Conservation (phyloP, 2,113 vertebrate genomes). For the Malurus alboscapulatus region DNA sequence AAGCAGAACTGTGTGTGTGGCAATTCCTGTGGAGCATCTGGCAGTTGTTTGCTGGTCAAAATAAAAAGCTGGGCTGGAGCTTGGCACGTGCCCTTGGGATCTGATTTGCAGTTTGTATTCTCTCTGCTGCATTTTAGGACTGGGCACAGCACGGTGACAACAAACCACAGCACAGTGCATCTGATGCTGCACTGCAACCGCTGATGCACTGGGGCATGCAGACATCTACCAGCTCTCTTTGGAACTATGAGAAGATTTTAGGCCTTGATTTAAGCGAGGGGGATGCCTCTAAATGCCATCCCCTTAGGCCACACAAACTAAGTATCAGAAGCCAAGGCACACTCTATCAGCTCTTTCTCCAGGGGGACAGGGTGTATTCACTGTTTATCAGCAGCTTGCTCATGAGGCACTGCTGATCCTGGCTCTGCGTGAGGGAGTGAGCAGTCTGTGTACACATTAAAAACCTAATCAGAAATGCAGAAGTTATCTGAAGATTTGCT, state of each 20-base stretch:
- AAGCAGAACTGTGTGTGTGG: accelerated
- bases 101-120: neutral
- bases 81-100: neutral
- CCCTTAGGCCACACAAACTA: neutral
- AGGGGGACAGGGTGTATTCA: neutral
- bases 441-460: neutral
- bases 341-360: neutral
- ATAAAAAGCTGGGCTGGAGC: neutral
- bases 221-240: neutral
- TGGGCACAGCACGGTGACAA: neutral
- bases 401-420: neutral
- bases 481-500: neutral
- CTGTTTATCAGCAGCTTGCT: neutral
- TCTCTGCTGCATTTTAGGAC: neutral
- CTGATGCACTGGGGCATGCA: neutral
- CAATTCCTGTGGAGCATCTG: neutral
- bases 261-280: neutral
- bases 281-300: neutral
- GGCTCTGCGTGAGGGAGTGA: neutral
- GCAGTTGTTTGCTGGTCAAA: neutral
- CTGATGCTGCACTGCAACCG: neutral
- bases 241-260: neutral
- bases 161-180: neutral
- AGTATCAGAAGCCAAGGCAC: neutral
- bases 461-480: neutral